phyloP scores from a whole-genome alignment of 2,113 vertebrate genomes.

The Glareola pratincola region DNA sequence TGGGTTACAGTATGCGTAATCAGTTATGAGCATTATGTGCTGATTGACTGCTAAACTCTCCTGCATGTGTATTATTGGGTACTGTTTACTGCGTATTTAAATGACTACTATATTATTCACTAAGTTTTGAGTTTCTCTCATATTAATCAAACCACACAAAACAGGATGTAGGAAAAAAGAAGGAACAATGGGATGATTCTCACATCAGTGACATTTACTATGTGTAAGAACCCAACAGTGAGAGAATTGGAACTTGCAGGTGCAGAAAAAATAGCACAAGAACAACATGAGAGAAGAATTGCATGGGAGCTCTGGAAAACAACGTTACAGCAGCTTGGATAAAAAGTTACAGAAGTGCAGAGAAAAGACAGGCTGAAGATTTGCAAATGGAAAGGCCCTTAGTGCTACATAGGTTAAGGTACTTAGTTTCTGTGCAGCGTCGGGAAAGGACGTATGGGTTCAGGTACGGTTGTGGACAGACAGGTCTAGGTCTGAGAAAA shows the following conservation, averaged over 20 bases:
- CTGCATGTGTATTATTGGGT: neutral
- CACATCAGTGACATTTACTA: neutral
- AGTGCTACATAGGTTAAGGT: neutral
- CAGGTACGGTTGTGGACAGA: rapidly evolving
- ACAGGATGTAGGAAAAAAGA: neutral
- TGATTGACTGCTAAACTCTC: neutral
- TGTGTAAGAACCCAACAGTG: neutral
- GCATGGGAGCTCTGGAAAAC: neutral
- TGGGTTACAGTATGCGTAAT: neutral
- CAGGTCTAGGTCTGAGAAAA: neutral
- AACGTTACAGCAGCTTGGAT: neutral
- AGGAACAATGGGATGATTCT: neutral
- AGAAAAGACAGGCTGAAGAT: neutral
- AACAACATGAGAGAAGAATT: neutral
- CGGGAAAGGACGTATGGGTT: neutral
- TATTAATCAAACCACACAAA: neutral
- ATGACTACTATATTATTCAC: neutral
- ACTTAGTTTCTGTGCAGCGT: neutral
- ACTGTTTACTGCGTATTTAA: neutral
- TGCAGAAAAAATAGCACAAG: neutral
- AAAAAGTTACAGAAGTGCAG: neutral
- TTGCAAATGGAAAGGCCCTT: neutral
- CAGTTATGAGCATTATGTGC: neutral
- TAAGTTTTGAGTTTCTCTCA: neutral
- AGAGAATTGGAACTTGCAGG: neutral